phyloP scores from a whole-genome alignment of 37 sponge, comb jelly and placozoan species.

The Petrosia ficiformis region DNA sequence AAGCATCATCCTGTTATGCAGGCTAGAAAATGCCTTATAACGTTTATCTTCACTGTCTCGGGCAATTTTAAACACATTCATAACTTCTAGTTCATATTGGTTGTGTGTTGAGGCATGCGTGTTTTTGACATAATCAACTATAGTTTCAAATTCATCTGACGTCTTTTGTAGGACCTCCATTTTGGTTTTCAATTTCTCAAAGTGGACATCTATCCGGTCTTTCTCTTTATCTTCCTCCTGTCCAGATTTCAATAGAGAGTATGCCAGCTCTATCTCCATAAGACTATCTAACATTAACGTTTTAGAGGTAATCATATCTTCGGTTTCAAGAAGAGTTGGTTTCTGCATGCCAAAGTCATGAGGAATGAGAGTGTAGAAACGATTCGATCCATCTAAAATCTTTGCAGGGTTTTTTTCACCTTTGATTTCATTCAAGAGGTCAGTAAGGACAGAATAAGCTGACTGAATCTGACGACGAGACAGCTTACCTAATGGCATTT shows the following conservation, averaged over 20 bases:
- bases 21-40: constrained; percentile 77
- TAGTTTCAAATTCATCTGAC: constrained; percentile 77
- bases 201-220: constrained; percentile 88
- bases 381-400: constrained; percentile 86
- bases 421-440: constrained; percentile 56
- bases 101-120: constrained; percentile 95
- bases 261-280: constrained; percentile 96
- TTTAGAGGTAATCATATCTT: constrained; percentile 86
- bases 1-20: constrained; percentile 88
- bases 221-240: constrained; percentile 33
- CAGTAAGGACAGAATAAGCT: constrained; percentile 88
- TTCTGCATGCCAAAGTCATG: constrained; percentile 96
- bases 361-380: constrained; percentile 98
- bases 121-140: constrained; percentile 84
- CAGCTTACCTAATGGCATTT: constrained; percentile 99
- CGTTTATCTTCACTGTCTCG: constrained; percentile 83
- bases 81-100: constrained; percentile 76
- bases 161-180: constrained; percentile 74
- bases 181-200: constrained; percentile 85
- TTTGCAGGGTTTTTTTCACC: constrained; percentile 48
- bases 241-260: constrained; percentile 77
- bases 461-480: constrained; percentile 85
- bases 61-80: constrained; percentile 79
- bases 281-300: constrained; percentile 92
- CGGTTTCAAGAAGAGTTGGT: constrained; percentile 80